Conservation (phyloP, 2,888 invertebrate species). For the Caenorhabditis auriculariae region DNA sequence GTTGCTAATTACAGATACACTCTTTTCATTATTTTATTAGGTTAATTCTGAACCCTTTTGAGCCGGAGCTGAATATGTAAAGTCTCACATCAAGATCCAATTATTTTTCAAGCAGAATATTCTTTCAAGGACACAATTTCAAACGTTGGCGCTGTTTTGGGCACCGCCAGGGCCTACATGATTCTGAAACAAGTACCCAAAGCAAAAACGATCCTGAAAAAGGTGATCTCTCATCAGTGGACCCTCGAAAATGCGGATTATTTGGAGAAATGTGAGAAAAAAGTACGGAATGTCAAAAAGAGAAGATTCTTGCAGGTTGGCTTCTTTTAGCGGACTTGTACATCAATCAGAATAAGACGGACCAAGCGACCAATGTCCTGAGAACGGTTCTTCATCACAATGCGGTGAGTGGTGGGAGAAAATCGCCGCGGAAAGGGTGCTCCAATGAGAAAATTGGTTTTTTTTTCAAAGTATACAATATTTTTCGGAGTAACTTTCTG, state of each 20-base stretch:
- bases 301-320: constrained; percentile 71
- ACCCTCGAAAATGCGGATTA: constrained; percentile 94
- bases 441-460: neutral
- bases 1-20: neutral
- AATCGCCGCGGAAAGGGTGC: neutral
- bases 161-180: constrained; percentile 81
- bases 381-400: constrained; percentile 67
- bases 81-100: no score
- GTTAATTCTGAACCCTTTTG: neutral
- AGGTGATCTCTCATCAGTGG: constrained; percentile 83
- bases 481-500: no score
- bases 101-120: no score
- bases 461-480: no score
- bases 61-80: no score
- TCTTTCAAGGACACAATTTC: no score
- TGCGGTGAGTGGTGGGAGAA: constrained; percentile 64
- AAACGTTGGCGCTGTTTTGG: constrained; percentile 81
- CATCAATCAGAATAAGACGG: constrained; percentile 79
- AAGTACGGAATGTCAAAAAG: neutral
- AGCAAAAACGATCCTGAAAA: constrained; percentile 80
- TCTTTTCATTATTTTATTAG: neutral
- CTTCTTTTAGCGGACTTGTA: constrained; percentile 87
- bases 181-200: constrained; percentile 85
- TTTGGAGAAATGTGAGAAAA: constrained; percentile 76
- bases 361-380: constrained; percentile 82